Base-by-base conservation (phyloP, 2,797 vertebrate species). In the Gallinago nigripennis region DNA sequence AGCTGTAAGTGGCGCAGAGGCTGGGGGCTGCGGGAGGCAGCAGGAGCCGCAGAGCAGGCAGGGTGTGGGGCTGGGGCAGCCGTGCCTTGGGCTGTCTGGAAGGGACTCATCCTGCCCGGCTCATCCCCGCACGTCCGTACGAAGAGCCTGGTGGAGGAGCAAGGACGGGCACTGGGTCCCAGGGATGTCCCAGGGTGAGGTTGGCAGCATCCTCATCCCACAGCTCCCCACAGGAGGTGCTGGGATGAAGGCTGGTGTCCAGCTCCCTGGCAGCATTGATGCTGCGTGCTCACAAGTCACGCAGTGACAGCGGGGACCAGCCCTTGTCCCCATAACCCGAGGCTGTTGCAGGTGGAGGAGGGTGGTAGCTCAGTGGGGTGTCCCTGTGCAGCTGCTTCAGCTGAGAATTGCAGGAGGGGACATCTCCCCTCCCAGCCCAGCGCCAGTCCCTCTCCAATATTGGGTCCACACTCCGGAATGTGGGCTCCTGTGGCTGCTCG, bases 281-380 rank as follows among this genome's bases (percentile, higher is more conserved):
- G 65, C 18, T 15, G 14, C 0, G 0, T 11, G 4, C 1, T 0
- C 4, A 6, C 5, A 11, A 16, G 33, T 39, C n/a, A 0, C 3
- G 0, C 56, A 10, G 76, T 16, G 61, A 33, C 4, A 2, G 37
- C 1, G 7, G 48, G 57, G 45, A 79, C 24, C 39, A 37, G 64
- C 39, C 25, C 35, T 24, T 3, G 37, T 88, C 46, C 56, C 39
- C 60, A 8, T 3, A 21, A 56, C 15, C 30, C 0, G 0, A 2
- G 0, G 2, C 25, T 8, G 4, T 2, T 41, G 70, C 37, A 10
- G 50, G 17, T 15, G 51, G 58, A 82, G 43, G 48, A 69, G 23
- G 46, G 71, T 6, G 27, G n/a, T 15, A 37, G n/a, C 56, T 9
- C 0, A 0, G n/a, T 28, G 56, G 57, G 8, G 4, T 12, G 27